Percentiles rank a stretch among this genome's conserved stretches.
These are phyloP conservation scores for Plebejus melissa DNA, from an alignment of 2,888 invertebrate genomes.

Conservation along the genomic window DNA sequence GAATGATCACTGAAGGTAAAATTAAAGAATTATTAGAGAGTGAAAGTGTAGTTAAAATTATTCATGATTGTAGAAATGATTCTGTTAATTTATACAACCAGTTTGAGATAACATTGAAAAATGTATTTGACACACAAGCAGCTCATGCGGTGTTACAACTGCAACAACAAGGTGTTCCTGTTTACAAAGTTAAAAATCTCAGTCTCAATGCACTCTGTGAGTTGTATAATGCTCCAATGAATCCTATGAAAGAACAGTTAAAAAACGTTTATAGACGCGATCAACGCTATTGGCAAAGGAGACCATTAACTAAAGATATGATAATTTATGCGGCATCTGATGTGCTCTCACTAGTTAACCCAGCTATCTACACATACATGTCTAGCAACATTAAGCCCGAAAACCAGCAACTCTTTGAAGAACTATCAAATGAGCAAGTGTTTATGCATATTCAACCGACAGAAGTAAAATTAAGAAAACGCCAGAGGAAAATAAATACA, in stretches of 20 bases:
- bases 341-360: conserved; percentile 91
- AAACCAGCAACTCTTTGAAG: conserved; percentile 85
- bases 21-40: conserved; percentile 89
- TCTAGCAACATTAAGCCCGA: conserved; percentile 84
- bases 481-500: conserved; percentile 93
- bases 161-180: conserved; percentile 93
- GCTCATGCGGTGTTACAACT: conserved; percentile 95
- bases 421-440: conserved; percentile 93
- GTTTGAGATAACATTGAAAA: conserved; percentile 88
- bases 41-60: conserved; percentile 90
- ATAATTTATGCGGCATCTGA: conserved; percentile 94
- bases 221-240: conserved; percentile 90
- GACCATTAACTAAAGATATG: conserved; percentile 94
- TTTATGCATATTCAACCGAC: conserved; percentile 91
- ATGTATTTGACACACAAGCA: conserved; percentile 95
- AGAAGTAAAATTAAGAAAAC: conserved; percentile 91
- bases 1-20: conserved; percentile 87
- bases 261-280: conserved; percentile 91
- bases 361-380: conserved; percentile 86
- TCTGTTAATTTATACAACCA: conserved; percentile 92
- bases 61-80: conserved; percentile 95
- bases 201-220: conserved; percentile 95
- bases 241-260: conserved; percentile 94
- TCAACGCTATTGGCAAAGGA: conserved; percentile 92
- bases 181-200: conserved; percentile 96